phyloP scores from a whole-genome alignment of 2,797 vertebrate species.

The Chlorospingus flavigularis region DNA sequence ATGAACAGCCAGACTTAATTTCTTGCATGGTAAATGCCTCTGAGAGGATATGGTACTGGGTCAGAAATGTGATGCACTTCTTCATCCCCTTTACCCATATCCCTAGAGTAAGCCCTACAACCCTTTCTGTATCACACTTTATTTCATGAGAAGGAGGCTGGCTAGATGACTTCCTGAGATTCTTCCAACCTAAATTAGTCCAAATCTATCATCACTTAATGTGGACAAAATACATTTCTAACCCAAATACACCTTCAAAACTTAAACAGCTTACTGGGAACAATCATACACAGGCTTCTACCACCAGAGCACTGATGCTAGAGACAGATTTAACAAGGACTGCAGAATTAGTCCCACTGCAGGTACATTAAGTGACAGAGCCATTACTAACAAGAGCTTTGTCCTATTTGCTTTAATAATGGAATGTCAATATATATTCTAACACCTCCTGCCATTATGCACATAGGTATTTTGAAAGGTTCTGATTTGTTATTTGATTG shows the following conservation, averaged over 20 bases:
- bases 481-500: neutral
- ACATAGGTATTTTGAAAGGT: neutral
- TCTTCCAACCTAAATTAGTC: neutral
- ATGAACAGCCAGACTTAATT: neutral
- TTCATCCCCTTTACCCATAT: neutral
- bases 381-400: neutral
- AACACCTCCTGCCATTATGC: neutral
- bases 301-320: neutral
- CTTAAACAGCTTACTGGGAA: neutral
- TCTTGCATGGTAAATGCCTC: neutral
- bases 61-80: neutral
- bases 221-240: neutral
- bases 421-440: neutral
- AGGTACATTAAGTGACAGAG: neutral
- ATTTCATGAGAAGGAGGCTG: neutral
- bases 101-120: neutral
- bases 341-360: neutral
- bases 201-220: neutral
- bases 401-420: neutral
- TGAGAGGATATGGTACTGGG: neutral
- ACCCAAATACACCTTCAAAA: neutral
- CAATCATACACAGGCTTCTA: neutral
- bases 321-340: neutral
- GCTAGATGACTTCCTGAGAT: neutral
- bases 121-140: neutral